Evolutionary conservation across 2,797 vertebrate species (phyloP), one percentile per base, ranked within the genome.

Genomic region (Vespertilio murinus): DNA sequence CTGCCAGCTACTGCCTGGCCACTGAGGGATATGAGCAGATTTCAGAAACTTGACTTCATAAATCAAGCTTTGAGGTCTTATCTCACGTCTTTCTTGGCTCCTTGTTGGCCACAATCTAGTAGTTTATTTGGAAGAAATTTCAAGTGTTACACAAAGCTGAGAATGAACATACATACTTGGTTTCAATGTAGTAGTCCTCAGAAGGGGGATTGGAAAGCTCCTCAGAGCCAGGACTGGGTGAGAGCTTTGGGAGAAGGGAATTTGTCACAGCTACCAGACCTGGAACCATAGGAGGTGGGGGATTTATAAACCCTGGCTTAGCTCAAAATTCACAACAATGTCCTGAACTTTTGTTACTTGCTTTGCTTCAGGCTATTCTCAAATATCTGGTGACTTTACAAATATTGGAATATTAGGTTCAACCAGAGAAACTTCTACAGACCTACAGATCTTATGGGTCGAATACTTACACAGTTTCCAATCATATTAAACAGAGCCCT

Each of bases 81-180:
- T 93, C 88, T n/a, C 38, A 90, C 74, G 92, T 96, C 92, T 91
- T 95, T 81, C 73, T 75, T 93, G 92, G 64, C 81, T 90, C 47
- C 71, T 89, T 84, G 75, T 94, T 85, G 74, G 45, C 28, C 77
- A 61, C 74, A 64, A 73, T 95, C 71, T 70, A 91, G 40, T 78
- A 92, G 61, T 95, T 95, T 95, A 83, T 96, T 86, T 94, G 49
- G 47, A 96, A 96, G 78, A 80, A 97, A 95, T 96, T 92, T 81
- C 54, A 91, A 92, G 88, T 92, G 93, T 78, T 96, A 83, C 80
- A 92, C 54, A 94, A 95, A 97, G 69, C 82, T 92, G 71, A 92
- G 77, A 89, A 40, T 42, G 69, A 93, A 87, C 56, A 75, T 80
- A 94, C 89, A 87, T 96, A 95, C 78, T 77, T 94, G 74, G 75